Evolutionary conservation across 2,888 invertebrate species (phyloP).

Genomic region (Scelioninae gen. 1): DNA sequence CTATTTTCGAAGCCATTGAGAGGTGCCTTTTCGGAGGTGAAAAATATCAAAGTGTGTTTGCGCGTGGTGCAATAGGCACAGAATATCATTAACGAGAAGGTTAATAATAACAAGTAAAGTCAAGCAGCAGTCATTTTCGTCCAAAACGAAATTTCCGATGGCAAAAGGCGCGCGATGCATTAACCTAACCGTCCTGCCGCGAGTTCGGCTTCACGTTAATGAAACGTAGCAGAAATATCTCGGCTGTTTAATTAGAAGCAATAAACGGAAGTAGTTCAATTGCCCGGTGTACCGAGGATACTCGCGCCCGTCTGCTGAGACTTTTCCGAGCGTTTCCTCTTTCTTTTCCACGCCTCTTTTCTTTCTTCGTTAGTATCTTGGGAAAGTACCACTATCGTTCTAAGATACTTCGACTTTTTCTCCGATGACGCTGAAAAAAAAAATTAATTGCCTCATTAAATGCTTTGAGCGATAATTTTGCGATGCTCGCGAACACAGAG

Average conservation of each 20-base stretch:
- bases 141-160: slow-evolving; percentile 57
- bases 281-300: slow-evolving; percentile 74
- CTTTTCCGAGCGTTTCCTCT: slow-evolving; percentile 40
- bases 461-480: slow-evolving; percentile 42
- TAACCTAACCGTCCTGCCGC: slow-evolving; percentile 75
- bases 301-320: slow-evolving; percentile 44
- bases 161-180: slow-evolving; percentile 73
- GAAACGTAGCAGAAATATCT: slow-evolving; percentile 83
- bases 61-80: slow-evolving; percentile 28
- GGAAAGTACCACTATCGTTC: slow-evolving; percentile 52
- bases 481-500: slow-evolving; percentile 37
- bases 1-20: slow-evolving; percentile 27
- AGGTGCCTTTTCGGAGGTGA: slow-evolving; percentile 11
- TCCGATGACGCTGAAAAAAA: slow-evolving; percentile 54
- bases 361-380: slow-evolving; percentile 52
- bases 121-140: slow-evolving; percentile 48
- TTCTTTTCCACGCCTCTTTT: slow-evolving; percentile 28
- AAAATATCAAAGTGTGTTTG: slow-evolving; percentile 57
- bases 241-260: slow-evolving; percentile 83
- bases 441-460: slow-evolving; percentile 57
- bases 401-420: slow-evolving; percentile 48
- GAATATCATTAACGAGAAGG: slow-evolving; percentile 54
- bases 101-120: slow-evolving; percentile 62
- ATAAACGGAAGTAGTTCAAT: slow-evolving; percentile 83
- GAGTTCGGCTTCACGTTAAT: slow-evolving; percentile 79